Conservation (phyloP, 2,888 invertebrate genomes). For the Platycheirus rosarum region DNA sequence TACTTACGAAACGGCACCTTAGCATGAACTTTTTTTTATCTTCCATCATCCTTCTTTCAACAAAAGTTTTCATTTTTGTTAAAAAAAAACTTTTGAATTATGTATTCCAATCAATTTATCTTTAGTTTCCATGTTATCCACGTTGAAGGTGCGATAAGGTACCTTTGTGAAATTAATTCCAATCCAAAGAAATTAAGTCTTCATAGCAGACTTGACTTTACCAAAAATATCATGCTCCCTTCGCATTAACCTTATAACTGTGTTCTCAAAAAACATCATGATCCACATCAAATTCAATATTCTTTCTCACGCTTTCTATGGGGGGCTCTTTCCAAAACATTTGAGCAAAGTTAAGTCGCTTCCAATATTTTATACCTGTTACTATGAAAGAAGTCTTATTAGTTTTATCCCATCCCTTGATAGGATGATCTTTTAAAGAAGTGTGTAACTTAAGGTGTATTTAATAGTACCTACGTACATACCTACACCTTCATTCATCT, state of each 20-base stretch:
- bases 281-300: constrained; percentile 42
- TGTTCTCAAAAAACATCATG: constrained; percentile 32
- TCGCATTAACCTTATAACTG: constrained; percentile 48
- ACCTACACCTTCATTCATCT: no score
- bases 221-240: constrained; percentile 45
- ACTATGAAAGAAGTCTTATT: constrained; percentile 18
- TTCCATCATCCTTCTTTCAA: no score
- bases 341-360: constrained; percentile 1
- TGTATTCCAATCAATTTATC: constrained; percentile 3
- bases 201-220: constrained; percentile 29
- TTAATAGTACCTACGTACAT: no score
- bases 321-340: not conserved
- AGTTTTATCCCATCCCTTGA: not conserved
- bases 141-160: not conserved
- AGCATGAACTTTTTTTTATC: no score
- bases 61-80: no score
- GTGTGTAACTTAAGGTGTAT: no score
- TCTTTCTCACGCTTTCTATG: constrained; percentile 12
- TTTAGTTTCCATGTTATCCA: not conserved
- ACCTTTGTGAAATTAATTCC: constrained; percentile 2
- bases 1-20: no score
- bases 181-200: constrained; percentile 6
- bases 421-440: no score
- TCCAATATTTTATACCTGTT: constrained; percentile 19
- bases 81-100: not conserved